Percentiles rank a stretch among this genome's conserved stretches.
phyloP scores from a whole-genome alignment of 2,113 vertebrate species.

The Rhabdomys dilectus region DNA sequence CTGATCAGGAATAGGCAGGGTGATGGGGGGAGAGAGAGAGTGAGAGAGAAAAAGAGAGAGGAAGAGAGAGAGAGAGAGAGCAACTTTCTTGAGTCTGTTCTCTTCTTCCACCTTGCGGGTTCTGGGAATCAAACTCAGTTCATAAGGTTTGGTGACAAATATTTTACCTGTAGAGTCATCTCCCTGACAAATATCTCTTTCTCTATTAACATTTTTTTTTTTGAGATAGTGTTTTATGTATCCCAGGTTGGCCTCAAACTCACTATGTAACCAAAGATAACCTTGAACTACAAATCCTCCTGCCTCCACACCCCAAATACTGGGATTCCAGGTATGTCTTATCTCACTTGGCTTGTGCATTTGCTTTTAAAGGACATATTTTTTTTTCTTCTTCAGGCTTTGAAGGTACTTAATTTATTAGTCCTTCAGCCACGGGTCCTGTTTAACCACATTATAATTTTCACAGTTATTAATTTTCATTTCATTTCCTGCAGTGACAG shows the following conservation, averaged over 20 bases:
- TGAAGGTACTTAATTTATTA: slow-evolving; percentile 86
- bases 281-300: background rate
- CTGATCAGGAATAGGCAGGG: background rate
- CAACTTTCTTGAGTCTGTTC: background rate
- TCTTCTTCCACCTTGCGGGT: background rate
- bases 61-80: background rate
- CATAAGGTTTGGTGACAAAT: background rate
- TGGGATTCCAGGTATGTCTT: background rate
- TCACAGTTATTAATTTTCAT: slow-evolving; percentile 88
- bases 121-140: background rate
- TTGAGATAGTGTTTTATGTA: background rate
- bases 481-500: slow-evolving; percentile 83
- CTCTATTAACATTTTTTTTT: slow-evolving; percentile 64
- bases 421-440: slow-evolving; percentile 82
- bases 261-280: background rate
- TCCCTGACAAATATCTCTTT: slow-evolving; percentile 25
- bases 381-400: slow-evolving; percentile 78
- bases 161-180: background rate
- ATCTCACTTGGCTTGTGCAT: background rate
- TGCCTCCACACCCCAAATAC: background rate
- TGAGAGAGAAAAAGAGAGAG: too few species aligned
- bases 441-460: slow-evolving; percentile 87
- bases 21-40: background rate
- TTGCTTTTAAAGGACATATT: slow-evolving; percentile 82
- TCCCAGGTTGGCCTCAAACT: background rate